These are phyloP conservation scores for Tarsius wallacei DNA, from an alignment of 2,797 vertebrate genomes.

Conservation along the genomic window DNA sequence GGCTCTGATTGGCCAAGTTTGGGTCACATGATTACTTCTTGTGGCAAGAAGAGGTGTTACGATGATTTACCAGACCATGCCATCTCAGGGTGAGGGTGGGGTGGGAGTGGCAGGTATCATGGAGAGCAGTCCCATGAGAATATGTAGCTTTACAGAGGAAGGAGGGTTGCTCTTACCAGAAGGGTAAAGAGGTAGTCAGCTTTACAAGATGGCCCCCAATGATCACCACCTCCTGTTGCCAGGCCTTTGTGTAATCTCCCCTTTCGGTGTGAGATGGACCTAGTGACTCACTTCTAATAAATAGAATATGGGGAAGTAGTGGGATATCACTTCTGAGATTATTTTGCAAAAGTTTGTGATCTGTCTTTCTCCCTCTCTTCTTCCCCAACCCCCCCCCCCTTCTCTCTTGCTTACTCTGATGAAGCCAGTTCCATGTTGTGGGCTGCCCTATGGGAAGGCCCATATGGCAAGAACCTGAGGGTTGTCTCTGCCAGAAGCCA, in stretches of 20 bases:
- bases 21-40: neutral
- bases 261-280: neutral
- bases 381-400: too few relatives aligned
- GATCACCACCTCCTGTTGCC: neutral
- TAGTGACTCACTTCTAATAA: conserved; percentile 27
- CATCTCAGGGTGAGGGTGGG: neutral
- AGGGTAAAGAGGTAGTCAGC: neutral
- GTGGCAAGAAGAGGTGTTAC: neutral
- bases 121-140: neutral
- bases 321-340: neutral
- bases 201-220: neutral
- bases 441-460: neutral
- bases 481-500: neutral
- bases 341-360: neutral
- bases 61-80: neutral
- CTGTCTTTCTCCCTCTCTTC: neutral
- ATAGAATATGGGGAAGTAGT: neutral
- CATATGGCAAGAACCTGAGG: neutral
- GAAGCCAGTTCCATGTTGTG: neutral
- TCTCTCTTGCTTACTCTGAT: neutral
- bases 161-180: neutral
- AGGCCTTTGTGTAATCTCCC: neutral
- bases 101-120: neutral
- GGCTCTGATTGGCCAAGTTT: neutral
- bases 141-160: neutral